Evolutionary conservation across 37 sponge, comb jelly and placozoan genomes (phyloP).

Genomic region (Bolinopsis microptera): DNA sequence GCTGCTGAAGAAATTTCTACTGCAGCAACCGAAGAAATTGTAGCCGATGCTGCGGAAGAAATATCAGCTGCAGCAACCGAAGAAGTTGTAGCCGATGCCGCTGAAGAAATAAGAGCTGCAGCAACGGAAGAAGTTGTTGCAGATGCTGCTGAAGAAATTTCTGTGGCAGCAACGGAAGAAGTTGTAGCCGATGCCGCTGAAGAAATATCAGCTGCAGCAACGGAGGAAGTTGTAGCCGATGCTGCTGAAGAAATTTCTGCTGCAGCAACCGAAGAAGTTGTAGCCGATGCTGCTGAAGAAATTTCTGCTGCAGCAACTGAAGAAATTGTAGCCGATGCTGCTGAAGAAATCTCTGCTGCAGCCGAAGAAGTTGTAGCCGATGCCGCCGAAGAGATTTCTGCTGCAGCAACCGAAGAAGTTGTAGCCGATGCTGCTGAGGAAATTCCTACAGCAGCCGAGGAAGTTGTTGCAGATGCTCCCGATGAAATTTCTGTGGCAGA

Average conservation of each 20-base stretch:
- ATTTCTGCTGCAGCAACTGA: constrained; percentile 17
- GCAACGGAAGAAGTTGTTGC: constrained; percentile 14
- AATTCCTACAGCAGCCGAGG: constrained; percentile 17
- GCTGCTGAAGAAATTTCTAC: not conserved
- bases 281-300: constrained; percentile 6
- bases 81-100: not conserved
- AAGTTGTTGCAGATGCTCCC: not conserved
- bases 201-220: not conserved
- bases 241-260: not conserved
- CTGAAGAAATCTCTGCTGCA: constrained; percentile 15
- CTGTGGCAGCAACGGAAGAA: not conserved
- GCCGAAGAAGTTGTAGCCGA: not conserved
- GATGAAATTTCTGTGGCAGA: not conserved
- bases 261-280: constrained; percentile 14
- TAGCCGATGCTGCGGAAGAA: not conserved
- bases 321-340: not conserved
- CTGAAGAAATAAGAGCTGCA: not conserved
- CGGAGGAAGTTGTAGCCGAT: not conserved
- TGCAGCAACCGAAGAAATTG: not conserved
- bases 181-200: not conserved
- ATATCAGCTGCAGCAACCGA: not conserved
- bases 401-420: not conserved
- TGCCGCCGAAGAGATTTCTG: not conserved
- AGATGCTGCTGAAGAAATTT: not conserved
- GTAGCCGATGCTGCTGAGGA: not conserved